phyloP scores from a whole-genome alignment of 2,888 invertebrate species.

The Venustoraphidia nigricollis region DNA sequence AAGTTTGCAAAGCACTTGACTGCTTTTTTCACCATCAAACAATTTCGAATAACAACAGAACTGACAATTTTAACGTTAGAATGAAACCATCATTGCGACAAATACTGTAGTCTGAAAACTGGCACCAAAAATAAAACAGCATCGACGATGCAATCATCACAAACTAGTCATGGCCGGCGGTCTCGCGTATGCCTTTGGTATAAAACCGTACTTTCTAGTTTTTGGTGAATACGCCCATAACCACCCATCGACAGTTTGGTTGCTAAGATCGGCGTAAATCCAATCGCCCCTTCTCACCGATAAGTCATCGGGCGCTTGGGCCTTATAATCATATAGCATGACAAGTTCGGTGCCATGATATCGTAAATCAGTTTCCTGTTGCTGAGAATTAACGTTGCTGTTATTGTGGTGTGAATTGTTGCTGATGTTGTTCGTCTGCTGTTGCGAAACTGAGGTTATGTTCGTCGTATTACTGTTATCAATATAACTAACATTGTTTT shows the following conservation, averaged over 20 bases:
- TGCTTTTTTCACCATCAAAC: no score
- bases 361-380: constrained; percentile 45
- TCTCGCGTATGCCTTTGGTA: constrained; percentile 85
- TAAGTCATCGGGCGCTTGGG: constrained; percentile 85
- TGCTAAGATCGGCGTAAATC: constrained; percentile 87
- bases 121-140: background rate
- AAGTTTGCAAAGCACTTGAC: no score
- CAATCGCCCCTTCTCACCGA: constrained; percentile 84
- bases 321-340: constrained; percentile 90
- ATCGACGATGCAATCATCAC: constrained; percentile 21
- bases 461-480: constrained; percentile 12
- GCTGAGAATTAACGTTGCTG: background rate
- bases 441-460: constrained; percentile 15
- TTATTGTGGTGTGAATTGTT: constrained; percentile 4
- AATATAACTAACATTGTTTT: constrained; percentile 10
- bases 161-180: constrained; percentile 85
- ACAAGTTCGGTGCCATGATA: constrained; percentile 84
- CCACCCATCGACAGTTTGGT: constrained; percentile 91
- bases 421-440: constrained; percentile 8
- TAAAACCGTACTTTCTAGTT: constrained; percentile 84
- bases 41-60: background rate
- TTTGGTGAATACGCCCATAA: constrained; percentile 90
- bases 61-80: background rate
- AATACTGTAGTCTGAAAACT: background rate
- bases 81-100: no score